phyloP scores from a whole-genome alignment of 2,797 vertebrate genomes.

The Acipenser ruthenus region DNA sequence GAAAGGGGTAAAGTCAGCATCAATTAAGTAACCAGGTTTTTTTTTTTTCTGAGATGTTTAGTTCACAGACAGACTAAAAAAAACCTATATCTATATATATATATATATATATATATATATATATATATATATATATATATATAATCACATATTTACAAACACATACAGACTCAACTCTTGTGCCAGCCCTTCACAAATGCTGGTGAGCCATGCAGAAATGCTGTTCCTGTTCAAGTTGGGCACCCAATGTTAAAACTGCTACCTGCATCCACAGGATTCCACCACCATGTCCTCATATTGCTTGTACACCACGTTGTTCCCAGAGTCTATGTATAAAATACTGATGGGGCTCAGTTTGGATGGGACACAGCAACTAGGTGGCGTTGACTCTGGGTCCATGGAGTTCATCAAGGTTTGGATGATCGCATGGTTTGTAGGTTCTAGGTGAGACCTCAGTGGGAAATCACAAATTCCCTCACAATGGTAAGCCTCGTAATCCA shows the following conservation, averaged over 20 bases:
- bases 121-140: constrained; percentile 13
- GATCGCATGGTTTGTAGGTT: constrained; percentile 81
- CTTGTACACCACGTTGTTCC: constrained; percentile 82
- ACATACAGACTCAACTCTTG: background rate
- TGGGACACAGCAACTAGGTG: constrained; percentile 77
- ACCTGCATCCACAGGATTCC: constrained; percentile 79
- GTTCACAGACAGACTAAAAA: background rate
- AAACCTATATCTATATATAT: background rate
- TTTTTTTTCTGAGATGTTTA: background rate
- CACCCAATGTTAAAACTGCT: constrained; percentile 39
- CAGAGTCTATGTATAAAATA: constrained; percentile 78
- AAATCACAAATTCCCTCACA: constrained; percentile 78
- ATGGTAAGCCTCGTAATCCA: constrained; percentile 78
- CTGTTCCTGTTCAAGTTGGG: constrained; percentile 10
- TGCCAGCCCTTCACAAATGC: background rate
- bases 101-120: constrained; percentile 5
- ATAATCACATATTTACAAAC: constrained; percentile 14
- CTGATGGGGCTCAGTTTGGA: constrained; percentile 78
- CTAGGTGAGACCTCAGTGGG: constrained; percentile 72
- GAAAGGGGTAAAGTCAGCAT: too few relatives aligned
- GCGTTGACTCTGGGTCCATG: constrained; percentile 73
- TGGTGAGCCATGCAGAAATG: background rate
- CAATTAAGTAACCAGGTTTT: background rate
- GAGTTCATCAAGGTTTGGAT: constrained; percentile 83
- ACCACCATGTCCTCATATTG: constrained; percentile 86